Evolutionary conservation across 1,140 invertebrate genomes (phyloP).

Genomic region (Coenobita brevimanus): DNA sequence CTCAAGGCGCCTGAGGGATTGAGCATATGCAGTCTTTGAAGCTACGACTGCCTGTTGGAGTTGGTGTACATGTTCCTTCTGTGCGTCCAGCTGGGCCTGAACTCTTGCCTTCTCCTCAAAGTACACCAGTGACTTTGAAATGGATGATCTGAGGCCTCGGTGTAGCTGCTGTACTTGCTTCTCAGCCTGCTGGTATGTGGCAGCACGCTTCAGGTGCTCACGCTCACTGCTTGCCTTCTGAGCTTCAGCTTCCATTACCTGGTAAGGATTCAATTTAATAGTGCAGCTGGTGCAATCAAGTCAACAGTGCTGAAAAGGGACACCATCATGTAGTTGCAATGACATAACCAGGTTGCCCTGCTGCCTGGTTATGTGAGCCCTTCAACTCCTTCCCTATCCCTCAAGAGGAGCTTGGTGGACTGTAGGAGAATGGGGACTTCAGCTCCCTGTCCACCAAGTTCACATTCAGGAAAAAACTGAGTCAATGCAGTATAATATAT

Average conservation of each 20-base stretch:
- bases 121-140: constrained; percentile 82
- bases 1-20: constrained; percentile 75
- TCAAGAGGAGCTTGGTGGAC: too few relatives aligned
- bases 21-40: constrained; percentile 75
- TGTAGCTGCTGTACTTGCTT: constrained; percentile 77
- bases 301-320: too few relatives aligned
- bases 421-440: too few relatives aligned
- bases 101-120: constrained; percentile 76
- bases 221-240: constrained; percentile 89
- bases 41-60: constrained; percentile 74
- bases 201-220: constrained; percentile 87
- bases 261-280: constrained; percentile 70
- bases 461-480: too few relatives aligned
- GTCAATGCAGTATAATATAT: too few relatives aligned
- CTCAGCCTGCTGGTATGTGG: constrained; percentile 84
- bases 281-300: too few relatives aligned
- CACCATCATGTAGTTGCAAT: too few relatives aligned
- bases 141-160: constrained; percentile 79
- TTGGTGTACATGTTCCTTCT: constrained; percentile 74
- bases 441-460: too few relatives aligned
- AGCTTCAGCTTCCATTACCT: constrained; percentile 96
- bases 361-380: too few relatives aligned
- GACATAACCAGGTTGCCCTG: too few relatives aligned
- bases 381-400: too few relatives aligned
- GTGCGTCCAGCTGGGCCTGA: constrained; percentile 74